Base-by-base conservation (phyloP, 2,797 vertebrate species). In the Catostomus latipinnis region DNA sequence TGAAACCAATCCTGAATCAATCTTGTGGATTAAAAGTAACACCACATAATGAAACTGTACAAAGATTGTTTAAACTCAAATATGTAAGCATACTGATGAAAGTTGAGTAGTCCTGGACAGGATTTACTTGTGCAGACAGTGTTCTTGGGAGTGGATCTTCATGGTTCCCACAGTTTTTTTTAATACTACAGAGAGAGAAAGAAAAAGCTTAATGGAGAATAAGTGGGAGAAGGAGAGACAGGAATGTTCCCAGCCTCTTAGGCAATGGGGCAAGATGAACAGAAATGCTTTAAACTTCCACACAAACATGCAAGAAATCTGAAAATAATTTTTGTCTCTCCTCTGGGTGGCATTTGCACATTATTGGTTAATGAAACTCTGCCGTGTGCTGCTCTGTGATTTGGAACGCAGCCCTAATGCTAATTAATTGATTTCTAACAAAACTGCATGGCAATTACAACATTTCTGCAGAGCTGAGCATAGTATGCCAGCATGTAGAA, bases 351-450 rank as follows among this genome's bases (percentile, higher is more conserved):
- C 80, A 94, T 92, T 93, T 92, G 88, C 90, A 91, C 89, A 93
- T 92, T 94, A 91, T 87, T 88, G 86, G 74, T 84, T 91, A 92
- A 92, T 92, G 86, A 92, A 92, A 87, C 81, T 91, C 92, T 92
- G 86, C 84, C 73, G 81, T 85, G 85, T 83, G 78, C 87, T 89
- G 86, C 86, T 63, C 83, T 79, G 82, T 61, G 76, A 86, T 86
- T 87, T 91, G 87, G 86, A 90, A 89, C 81, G 80, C 76, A 88
- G 88, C 85, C 86, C 87, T 92, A 89, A 92, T 89, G 87, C 88
- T 92, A 93, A 94, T 94, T 94, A 93, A 94, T 93, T 93, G 91
- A 92, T 90, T 93, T 91, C 88, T 88, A 87, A 89, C 83, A 86
- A 73, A 83, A 82, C 88, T 89, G 83, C 86, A 80, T 88, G 84